phyloP scores from a whole-genome alignment of 2,888 invertebrate species.

The Adelphocoris suturalis region DNA sequence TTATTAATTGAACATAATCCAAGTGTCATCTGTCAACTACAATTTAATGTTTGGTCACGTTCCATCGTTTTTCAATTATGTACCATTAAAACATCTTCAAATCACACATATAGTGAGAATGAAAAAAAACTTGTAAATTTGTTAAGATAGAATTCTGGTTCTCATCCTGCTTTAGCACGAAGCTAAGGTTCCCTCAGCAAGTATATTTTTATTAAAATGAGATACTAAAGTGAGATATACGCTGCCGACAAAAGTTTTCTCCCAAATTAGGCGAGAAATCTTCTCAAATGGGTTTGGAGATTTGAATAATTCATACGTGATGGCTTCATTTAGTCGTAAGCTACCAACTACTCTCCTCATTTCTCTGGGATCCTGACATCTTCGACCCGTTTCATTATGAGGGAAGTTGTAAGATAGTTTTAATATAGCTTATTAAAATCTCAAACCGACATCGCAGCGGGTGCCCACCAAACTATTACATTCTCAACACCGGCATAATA shows the following conservation, averaged over 20 bases:
- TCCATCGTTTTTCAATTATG: too few relatives aligned
- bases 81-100: not conserved
- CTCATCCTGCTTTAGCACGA: not conserved
- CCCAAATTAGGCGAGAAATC: constrained; percentile 22
- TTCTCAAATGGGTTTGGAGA: constrained; percentile 3
- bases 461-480: not conserved
- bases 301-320: constrained; percentile 17
- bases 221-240: constrained; percentile 19
- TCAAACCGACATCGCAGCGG: not conserved
- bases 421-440: not conserved
- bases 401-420: not conserved
- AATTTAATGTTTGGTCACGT: too few relatives aligned
- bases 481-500: not conserved
- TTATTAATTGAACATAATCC: too few relatives aligned
- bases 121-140: not conserved
- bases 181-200: not conserved
- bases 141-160: not conserved
- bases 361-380: not conserved
- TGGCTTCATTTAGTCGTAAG: not conserved
- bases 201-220: not conserved
- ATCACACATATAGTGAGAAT: not conserved
- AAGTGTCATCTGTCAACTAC: too few relatives aligned
- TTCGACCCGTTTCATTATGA: not conserved
- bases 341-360: too few relatives aligned
- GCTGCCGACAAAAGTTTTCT: not conserved